A percentile compares a stretch with the other conserved stretches of the same genome.
Evolutionary conservation across 2,113 vertebrate genomes (phyloP).

Genomic region (Oplegnathus fasciatus): DNA sequence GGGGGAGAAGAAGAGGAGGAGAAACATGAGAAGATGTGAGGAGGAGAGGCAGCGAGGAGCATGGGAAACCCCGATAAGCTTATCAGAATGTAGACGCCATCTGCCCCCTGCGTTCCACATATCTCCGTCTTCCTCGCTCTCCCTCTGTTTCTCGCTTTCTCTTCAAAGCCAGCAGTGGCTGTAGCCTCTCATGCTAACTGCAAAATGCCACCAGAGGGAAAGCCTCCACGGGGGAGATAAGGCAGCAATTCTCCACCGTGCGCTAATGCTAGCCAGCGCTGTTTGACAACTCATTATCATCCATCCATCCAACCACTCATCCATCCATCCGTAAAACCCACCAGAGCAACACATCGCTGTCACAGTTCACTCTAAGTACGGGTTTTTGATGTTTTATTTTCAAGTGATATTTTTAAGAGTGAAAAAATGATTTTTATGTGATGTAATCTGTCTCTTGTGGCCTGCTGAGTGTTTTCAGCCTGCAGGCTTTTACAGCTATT

Average conservation of each 20-base stretch:
- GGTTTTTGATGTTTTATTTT: not conserved
- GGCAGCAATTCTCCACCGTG: conserved; percentile 24
- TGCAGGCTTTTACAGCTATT: not conserved
- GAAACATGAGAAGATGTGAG: not conserved
- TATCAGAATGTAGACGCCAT: conserved; percentile 42
- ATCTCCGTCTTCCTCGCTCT: not conserved
- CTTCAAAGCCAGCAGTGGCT: conserved; percentile 24
- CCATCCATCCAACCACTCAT: not conserved
- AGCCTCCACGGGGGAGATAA: conserved; percentile 43
- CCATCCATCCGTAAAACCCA: not conserved
- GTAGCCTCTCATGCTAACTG: conserved; percentile 25
- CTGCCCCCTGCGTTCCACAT: not conserved
- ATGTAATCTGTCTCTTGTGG: not conserved
- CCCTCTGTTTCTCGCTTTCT: not conserved
- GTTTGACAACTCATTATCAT: not conserved
- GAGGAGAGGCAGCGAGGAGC: conserved; percentile 25
- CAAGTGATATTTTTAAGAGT: not conserved
- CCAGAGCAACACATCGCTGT: not conserved
- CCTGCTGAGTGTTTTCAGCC: not conserved
- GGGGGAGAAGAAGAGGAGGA: not conserved
- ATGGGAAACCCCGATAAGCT: conserved; percentile 63
- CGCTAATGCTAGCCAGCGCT: not conserved
- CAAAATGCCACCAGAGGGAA: conserved; percentile 53
- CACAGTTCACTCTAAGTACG: not conserved
- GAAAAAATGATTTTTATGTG: not conserved